These are phyloP conservation scores for human DNA, from an alignment of 2,113 vertebrate species.

Conservation along the genomic window DNA sequence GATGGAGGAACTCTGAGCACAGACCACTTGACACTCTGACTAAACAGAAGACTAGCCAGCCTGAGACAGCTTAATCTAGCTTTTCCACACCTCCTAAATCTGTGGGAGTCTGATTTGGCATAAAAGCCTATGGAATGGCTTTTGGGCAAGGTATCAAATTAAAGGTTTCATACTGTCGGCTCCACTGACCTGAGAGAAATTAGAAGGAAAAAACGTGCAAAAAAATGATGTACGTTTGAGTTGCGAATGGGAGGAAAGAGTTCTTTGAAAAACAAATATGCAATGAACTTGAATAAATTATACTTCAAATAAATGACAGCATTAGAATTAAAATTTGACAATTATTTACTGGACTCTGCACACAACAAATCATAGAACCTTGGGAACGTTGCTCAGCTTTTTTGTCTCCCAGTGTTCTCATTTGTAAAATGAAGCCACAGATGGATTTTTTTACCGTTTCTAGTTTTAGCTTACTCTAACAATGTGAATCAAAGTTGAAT, in stretches of 20 bases:
- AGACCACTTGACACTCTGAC: constrained; percentile 42
- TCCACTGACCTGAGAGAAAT: constrained; percentile 15
- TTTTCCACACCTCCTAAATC: constrained; percentile 36
- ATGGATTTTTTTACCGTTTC: not conserved
- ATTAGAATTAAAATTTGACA: not conserved
- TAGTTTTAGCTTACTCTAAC: not conserved
- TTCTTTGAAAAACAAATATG: not conserved
- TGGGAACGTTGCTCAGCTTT: not conserved
- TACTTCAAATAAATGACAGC: not conserved
- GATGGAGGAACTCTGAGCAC: not conserved
- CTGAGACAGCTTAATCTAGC: not conserved
- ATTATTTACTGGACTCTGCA: not conserved
- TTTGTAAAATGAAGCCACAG: not conserved
- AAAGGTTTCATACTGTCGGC: not conserved
- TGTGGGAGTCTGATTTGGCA: not conserved
- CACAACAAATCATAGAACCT: not conserved
- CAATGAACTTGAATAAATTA: not conserved
- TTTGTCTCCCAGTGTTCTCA: not conserved
- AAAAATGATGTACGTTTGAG: not conserved
- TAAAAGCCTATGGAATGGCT: constrained; percentile 1
- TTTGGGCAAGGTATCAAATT: constrained; percentile 47
- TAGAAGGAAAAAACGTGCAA: not conserved
- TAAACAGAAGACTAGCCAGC: not conserved
- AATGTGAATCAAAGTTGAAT: not conserved
- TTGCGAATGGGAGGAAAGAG: accelerated